Conservation (phyloP, 2,113 vertebrate species). For the Tupaia chinensis region DNA sequence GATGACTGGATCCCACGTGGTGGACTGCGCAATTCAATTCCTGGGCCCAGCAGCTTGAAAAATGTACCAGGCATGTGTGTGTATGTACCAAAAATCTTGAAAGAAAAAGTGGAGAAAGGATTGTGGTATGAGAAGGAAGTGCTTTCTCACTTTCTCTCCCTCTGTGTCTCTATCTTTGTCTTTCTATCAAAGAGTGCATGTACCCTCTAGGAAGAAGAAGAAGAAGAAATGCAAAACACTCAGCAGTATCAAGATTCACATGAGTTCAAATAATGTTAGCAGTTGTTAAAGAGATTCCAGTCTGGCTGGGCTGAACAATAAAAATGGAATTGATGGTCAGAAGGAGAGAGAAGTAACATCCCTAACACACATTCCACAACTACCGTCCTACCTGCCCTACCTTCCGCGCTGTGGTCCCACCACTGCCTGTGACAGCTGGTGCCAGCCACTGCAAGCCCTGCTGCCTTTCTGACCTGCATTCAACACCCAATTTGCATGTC, state of each 20-base stretch:
- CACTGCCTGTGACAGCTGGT: not conserved
- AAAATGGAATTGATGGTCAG: not conserved
- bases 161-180: too few species aligned
- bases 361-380: not conserved
- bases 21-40: too few species aligned
- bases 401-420: not conserved
- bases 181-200: too few species aligned
- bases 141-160: too few species aligned
- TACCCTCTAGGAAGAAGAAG: too few species aligned
- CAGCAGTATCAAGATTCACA: not conserved
- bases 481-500: not conserved
- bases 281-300: not conserved
- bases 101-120: too few species aligned
- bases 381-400: not conserved
- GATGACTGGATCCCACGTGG: too few species aligned
- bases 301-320: not conserved
- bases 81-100: too few species aligned
- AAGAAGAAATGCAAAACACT: not conserved
- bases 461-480: not conserved
- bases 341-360: not conserved
- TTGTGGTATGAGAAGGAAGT: too few species aligned
- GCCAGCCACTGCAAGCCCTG: not conserved
- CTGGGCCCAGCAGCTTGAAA: too few species aligned
- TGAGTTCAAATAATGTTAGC: not conserved
- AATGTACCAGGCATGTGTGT: too few species aligned